A percentile compares a stretch with the other conserved stretches of the same genome.
phyloP scores from a whole-genome alignment of 1,140 invertebrate species.

The Cardiocondyla obscurior region DNA sequence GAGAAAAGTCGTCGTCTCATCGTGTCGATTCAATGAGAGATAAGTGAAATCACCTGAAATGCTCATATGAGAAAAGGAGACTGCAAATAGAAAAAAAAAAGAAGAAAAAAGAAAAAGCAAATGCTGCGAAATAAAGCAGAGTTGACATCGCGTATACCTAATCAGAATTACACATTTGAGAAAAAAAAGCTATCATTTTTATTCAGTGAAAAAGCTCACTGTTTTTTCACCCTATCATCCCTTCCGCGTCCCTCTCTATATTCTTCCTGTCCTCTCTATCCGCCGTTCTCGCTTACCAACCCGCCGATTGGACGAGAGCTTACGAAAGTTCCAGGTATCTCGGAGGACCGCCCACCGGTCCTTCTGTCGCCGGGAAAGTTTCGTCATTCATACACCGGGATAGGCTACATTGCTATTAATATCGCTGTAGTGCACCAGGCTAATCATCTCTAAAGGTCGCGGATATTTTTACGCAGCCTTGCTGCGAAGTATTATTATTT shows the following conservation, averaged over 20 bases:
- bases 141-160: slow-evolving; percentile 13
- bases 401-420: slow-evolving; percentile 38
- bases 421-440: slow-evolving; percentile 25
- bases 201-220: slow-evolving; percentile 18
- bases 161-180: slow-evolving; percentile 64
- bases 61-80: neutral
- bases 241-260: neutral
- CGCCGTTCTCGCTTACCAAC: slow-evolving; percentile 54
- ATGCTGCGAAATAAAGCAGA: slow-evolving; percentile 1
- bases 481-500: neutral
- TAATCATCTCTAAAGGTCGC: slow-evolving; percentile 15
- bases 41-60: neutral
- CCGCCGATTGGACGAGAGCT: slow-evolving; percentile 79
- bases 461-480: neutral
- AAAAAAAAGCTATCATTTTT: slow-evolving; percentile 74
- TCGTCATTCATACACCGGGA: slow-evolving; percentile 71
- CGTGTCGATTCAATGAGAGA: neutral
- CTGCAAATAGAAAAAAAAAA: neutral
- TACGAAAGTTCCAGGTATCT: slow-evolving; percentile 80
- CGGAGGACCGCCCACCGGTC: slow-evolving; percentile 76
- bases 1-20: neutral
- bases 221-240: neutral
- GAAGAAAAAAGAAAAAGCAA: neutral
- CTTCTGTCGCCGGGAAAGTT: slow-evolving; percentile 77
- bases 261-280: slow-evolving; percentile 47